Base-by-base conservation (phyloP, 2,113 vertebrate species). In the Trogon surrucura region DNA sequence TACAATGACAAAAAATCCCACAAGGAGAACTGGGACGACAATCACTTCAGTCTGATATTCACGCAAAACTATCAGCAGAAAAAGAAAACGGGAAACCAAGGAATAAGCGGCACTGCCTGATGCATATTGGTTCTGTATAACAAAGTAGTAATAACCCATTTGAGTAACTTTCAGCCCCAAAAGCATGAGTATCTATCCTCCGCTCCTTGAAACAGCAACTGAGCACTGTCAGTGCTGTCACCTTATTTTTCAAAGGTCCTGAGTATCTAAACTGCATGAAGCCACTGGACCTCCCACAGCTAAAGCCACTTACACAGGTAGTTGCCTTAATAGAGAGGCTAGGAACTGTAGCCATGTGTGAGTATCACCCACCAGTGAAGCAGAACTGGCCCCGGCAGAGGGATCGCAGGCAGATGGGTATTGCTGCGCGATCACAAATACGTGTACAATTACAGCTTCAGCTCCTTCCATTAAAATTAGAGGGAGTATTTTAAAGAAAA, bases 11-110 rank as follows among this genome's bases (percentile, higher is more conserved):
- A 98, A 98, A 71, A 56, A 2, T 0, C 94, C 98, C 79, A 98
- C 96, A 13, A 98, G 90, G 53, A 98, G 66, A 57, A 70, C 77
- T 4, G 98, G 98, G 44, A 98, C 62, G 27, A 98, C 84, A 8
- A 98, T 98, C 70, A 98, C 94, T 75, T 98, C 98, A 1, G 96
- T 97, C 88, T 98, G 97, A 51, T 97, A 5, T 5, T 97, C 97
- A 51, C 27, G 94, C 34, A 98, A 61, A 57, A 97, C 98, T 98
- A 56, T 10, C 58, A 54, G 36, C 18, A 36, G 62, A 64, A 54
- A 87, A 66, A 92, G 53, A 53, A 81, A 91, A 81, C 5, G 6
- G 51, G 66, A 78, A 78, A 22, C 53, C 50, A 67, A 80, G 75
- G 44, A 67, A 29, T 29, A 67, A 91, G 25, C 44, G 36, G 18